Conservation (phyloP, 2,113 vertebrate species). For the Vulpes lagopus region DNA sequence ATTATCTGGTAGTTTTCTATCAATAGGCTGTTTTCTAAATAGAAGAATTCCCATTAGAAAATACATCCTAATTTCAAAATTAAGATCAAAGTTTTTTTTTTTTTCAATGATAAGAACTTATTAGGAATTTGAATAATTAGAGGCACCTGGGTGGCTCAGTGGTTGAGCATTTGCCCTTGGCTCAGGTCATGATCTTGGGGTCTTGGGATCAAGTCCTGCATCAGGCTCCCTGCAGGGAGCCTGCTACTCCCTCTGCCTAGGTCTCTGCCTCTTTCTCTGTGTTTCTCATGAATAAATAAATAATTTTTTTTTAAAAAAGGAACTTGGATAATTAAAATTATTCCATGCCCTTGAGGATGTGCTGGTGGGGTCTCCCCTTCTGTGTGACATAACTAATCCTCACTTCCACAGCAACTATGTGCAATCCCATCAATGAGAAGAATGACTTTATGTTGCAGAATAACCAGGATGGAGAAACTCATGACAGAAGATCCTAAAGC, state of each 20-base stretch:
- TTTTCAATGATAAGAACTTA: constrained; percentile 21
- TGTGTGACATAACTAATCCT: neutral
- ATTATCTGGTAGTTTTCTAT: neutral
- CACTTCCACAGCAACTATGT: constrained; percentile 34
- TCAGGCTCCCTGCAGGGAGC: too few relatives aligned
- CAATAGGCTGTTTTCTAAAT: neutral
- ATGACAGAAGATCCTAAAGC: neutral
- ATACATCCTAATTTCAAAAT: constrained; percentile 17
- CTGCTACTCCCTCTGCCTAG: too few relatives aligned
- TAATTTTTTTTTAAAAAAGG: neutral
- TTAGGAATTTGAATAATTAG: constrained; percentile 9
- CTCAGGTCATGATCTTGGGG: too few relatives aligned
- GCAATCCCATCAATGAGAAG: neutral
- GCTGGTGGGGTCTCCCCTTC: neutral
- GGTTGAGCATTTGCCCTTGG: too few relatives aligned
- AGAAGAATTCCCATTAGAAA: neutral
- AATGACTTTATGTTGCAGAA: neutral
- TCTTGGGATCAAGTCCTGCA: too few relatives aligned
- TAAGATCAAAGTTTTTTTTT: constrained; percentile 28
- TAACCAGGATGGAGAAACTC: constrained; percentile 50
- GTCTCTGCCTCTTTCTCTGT: too few relatives aligned
- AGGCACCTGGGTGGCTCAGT: too few relatives aligned
- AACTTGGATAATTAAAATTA: constrained; percentile 25
- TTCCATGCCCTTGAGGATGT: neutral
- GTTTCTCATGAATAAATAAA: too few relatives aligned